phyloP scores from a whole-genome alignment of 2,888 invertebrate genomes.

The Drosophila cracens region DNA sequence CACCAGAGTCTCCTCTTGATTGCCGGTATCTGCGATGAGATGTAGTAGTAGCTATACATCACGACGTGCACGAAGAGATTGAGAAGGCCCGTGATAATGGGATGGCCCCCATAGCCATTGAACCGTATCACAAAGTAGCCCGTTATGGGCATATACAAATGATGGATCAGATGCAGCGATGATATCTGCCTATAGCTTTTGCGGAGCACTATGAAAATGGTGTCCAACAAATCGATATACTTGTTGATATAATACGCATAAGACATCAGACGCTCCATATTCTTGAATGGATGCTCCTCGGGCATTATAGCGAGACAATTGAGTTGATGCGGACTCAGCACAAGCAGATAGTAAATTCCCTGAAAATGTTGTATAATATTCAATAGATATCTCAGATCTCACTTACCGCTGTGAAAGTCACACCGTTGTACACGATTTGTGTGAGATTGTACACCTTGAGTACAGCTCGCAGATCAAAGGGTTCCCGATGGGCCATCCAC shows the following conservation, averaged over 20 bases:
- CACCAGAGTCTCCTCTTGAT: slow-evolving; percentile 48
- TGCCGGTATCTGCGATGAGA: slow-evolving; percentile 18
- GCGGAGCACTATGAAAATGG: slow-evolving; percentile 61
- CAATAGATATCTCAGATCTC: not conserved
- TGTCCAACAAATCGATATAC: slow-evolving; percentile 55
- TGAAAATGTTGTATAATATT: slow-evolving; percentile 4
- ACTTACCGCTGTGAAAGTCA: slow-evolving; percentile 41
- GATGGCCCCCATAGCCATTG: slow-evolving; percentile 61
- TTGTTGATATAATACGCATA: slow-evolving; percentile 67
- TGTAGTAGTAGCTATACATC: slow-evolving; percentile 63
- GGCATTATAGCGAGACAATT: slow-evolving; percentile 27
- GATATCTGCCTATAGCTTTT: slow-evolving; percentile 59
- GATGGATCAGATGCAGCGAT: slow-evolving; percentile 56
- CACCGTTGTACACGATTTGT: slow-evolving; percentile 44
- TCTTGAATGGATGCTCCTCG: slow-evolving; percentile 42
- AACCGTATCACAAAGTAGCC: slow-evolving; percentile 44
- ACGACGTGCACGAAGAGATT: slow-evolving; percentile 54
- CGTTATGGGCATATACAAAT: slow-evolving; percentile 51
- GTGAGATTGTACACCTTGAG: slow-evolving; percentile 49
- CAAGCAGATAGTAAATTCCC: slow-evolving; percentile 23
- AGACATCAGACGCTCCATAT: slow-evolving; percentile 44
- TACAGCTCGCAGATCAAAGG: slow-evolving; percentile 36
- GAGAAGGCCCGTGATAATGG: slow-evolving; percentile 45
- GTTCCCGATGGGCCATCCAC: slow-evolving; percentile 37
- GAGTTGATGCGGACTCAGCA: slow-evolving; percentile 6